Conservation (phyloP, 2,797 vertebrate species). For the Crenichthys baileyi region DNA sequence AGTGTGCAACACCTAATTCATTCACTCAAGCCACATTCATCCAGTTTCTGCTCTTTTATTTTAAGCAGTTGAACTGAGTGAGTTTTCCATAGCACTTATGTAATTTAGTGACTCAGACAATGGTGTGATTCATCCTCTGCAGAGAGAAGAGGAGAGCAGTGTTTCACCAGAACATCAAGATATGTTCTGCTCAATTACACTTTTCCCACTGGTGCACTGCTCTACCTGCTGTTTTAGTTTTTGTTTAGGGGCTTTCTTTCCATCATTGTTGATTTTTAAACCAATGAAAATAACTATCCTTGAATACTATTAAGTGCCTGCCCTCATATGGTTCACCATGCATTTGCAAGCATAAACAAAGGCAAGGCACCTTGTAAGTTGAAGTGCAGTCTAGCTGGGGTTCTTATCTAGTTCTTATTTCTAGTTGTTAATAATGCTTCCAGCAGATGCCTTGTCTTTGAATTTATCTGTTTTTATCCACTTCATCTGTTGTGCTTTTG, state of each 20-base stretch:
- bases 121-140: slow-evolving; percentile 70
- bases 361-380: slow-evolving; percentile 40
- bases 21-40: slow-evolving; percentile 30
- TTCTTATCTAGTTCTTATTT: slow-evolving; percentile 50
- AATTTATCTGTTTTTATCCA: neutral
- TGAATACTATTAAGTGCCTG: slow-evolving; percentile 38
- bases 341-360: slow-evolving; percentile 50
- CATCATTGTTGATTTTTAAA: slow-evolving; percentile 30
- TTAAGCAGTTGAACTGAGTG: slow-evolving; percentile 59
- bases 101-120: slow-evolving; percentile 73
- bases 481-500: neutral
- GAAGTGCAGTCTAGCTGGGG: slow-evolving; percentile 46
- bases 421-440: neutral
- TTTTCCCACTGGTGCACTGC: slow-evolving; percentile 39
- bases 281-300: slow-evolving; percentile 44
- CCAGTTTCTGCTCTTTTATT: slow-evolving; percentile 41
- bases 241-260: slow-evolving; percentile 38
- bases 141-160: slow-evolving; percentile 45
- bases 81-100: slow-evolving; percentile 70
- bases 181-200: slow-evolving; percentile 74
- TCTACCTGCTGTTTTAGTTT: slow-evolving; percentile 49
- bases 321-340: slow-evolving; percentile 4
- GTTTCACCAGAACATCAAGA: slow-evolving; percentile 70
- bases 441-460: neutral
- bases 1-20: slow-evolving; percentile 39